phyloP scores from a whole-genome alignment of 2,797 vertebrate species.

The Poecilia wingei region DNA sequence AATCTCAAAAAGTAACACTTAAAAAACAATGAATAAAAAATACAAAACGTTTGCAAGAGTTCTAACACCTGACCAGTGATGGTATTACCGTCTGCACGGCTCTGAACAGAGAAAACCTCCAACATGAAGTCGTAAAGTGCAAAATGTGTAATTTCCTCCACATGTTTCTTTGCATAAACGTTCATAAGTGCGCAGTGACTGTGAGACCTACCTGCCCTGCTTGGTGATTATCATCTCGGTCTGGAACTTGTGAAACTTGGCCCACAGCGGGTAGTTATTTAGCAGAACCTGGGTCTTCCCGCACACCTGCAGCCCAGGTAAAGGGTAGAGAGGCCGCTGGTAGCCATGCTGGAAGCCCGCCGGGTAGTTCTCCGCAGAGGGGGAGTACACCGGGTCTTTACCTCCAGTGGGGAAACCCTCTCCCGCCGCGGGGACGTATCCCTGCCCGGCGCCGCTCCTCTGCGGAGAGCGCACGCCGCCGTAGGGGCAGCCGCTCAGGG shows the following conservation, averaged over 20 bases:
- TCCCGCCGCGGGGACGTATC: constrained; percentile 70
- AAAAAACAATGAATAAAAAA: too few species aligned
- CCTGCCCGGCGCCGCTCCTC: constrained; percentile 69
- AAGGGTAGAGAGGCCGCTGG: constrained; percentile 80
- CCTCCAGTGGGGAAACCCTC: constrained; percentile 73
- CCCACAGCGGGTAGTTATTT: constrained; percentile 95
- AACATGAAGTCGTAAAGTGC: background rate
- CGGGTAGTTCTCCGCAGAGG: constrained; percentile 74
- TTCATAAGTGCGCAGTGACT: too few species aligned
- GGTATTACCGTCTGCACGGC: background rate
- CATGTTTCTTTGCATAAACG: background rate
- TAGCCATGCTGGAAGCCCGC: constrained; percentile 76
- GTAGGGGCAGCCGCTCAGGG: constrained; percentile 80
- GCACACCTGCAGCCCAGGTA: constrained; percentile 88
- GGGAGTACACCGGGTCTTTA: constrained; percentile 78
- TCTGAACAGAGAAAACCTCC: background rate
- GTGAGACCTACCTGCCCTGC: constrained; percentile 90
- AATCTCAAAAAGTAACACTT: background rate
- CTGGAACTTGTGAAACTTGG: constrained; percentile 97
- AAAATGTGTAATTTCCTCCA: background rate
- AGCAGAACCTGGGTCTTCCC: constrained; percentile 91
- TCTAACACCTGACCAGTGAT: constrained; percentile 19
- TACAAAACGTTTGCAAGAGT: constrained; percentile 3
- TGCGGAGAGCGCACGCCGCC: constrained; percentile 73
- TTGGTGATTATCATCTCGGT: constrained; percentile 99